Conservation (phyloP, 1,140 invertebrate species). For the Aradophagus sp. region DNA sequence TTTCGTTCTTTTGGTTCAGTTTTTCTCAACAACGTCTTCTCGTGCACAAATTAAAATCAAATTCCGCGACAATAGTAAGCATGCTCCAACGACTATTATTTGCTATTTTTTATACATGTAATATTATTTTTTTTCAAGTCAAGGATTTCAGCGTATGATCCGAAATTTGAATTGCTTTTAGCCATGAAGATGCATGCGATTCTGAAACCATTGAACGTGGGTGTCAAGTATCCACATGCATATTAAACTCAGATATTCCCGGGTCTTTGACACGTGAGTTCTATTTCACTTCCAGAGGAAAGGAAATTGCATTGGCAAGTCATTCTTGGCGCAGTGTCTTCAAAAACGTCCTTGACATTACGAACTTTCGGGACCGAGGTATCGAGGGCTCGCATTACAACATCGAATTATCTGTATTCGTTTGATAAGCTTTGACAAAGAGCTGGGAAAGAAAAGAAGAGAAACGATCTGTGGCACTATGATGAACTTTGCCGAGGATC, state of each 20-base stretch:
- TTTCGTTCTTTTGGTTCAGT: too few species aligned
- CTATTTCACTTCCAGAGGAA: conserved; percentile 30
- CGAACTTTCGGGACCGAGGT: conserved; percentile 27
- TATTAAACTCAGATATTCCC: conserved; percentile 1
- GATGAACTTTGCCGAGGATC: conserved; percentile 34
- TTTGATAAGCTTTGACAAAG: conserved; percentile 55
- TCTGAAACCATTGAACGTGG: too few species aligned
- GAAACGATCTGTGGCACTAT: conserved; percentile 28
- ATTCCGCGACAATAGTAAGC: too few species aligned
- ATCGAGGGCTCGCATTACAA: conserved; percentile 47
- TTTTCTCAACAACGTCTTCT: too few species aligned
- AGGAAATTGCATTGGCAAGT: conserved; percentile 31
- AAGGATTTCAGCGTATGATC: too few species aligned
- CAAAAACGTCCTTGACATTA: conserved; percentile 45
- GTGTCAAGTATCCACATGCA: conserved; percentile 7
- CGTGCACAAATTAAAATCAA: too few species aligned
- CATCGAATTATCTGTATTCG: conserved; percentile 39
- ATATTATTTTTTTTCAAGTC: too few species aligned
- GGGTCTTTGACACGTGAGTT: conserved; percentile 49
- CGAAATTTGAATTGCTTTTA: too few species aligned
- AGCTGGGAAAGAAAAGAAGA: conserved; percentile 36
- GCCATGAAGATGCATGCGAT: too few species aligned
- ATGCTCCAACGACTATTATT: too few species aligned
- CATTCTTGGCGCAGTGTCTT: conserved; percentile 33
- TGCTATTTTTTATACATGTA: too few species aligned